Evolutionary conservation across 1,140 invertebrate genomes (phyloP), one percentile per base, ranked within the genome.

Genomic region (Dendrolimus punctatus): DNA sequence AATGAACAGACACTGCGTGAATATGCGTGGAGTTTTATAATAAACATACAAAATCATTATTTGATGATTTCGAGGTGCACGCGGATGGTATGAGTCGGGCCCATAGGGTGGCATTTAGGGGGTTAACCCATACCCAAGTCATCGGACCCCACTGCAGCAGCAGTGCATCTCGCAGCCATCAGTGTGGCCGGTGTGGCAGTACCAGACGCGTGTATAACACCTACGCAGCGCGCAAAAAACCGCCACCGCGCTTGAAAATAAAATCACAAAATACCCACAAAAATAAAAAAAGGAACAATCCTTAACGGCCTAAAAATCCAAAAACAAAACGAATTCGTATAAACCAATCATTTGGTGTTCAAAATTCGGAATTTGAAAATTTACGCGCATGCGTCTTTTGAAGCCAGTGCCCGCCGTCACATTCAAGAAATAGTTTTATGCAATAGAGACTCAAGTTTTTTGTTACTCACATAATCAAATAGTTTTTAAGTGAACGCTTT

Each of bases 21-120:
- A 65, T n/a, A n/a, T 62, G 57, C 66, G 57, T 62, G 50, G 52
- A 71, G 68, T 83, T 80, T 85, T 85, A 83, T 82, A 75, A 78
- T 82, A 80, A 82, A 81, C 80, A 81, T 71, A 71, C 72, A 76
- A 82, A 84, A 85, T 84, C 82, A 85, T 85, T 85, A 84, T 82
- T 84, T 84, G 82, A 85, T 84, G 80, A 85, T 85, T 84, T 70
- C 71, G 72, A 71, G 75, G 80, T 70, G 71, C 63, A 70, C 68
- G 76, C 73, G 80, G 70, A 66, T 73, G 23, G 23, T 23, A 23
- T 23, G 23, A 23, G 23, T 23, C 23, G 23, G 23, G 23, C 23
- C 23, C 70, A 75, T 76, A 69, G 77, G 80, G 66, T 73, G 68
- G 77, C 77, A 65, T 70, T 78, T 75, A 67, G 77, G 46, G 60